Percentiles rank a stretch among this genome's conserved stretches.
Evolutionary conservation across 2,797 vertebrate genomes (phyloP).

Genomic region (Silurus aristotelis): DNA sequence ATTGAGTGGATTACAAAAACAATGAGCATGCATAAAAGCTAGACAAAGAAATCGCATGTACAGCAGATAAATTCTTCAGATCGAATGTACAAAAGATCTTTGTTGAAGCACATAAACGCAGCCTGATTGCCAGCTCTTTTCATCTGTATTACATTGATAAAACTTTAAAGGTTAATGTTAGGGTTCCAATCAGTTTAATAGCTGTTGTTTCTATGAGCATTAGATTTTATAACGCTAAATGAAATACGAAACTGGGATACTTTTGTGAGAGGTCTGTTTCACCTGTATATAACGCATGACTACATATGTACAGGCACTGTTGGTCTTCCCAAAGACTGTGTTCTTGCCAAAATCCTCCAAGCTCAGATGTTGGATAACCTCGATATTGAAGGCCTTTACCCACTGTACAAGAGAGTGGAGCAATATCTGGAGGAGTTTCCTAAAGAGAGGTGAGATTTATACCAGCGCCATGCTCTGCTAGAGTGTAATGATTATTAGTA

Average conservation of each 20-base stretch:
- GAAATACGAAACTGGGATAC: neutral
- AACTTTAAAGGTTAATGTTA: neutral
- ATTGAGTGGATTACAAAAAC: neutral
- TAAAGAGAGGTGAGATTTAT: slow-evolving; percentile 82
- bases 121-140: neutral
- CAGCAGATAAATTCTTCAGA: neutral
- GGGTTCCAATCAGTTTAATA: neutral
- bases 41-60: neutral
- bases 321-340: slow-evolving; percentile 85
- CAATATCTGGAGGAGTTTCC: slow-evolving; percentile 90
- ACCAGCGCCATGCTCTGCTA: neutral
- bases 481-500: neutral
- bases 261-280: neutral
- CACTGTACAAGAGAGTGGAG: slow-evolving; percentile 87
- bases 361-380: slow-evolving; percentile 94
- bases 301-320: slow-evolving; percentile 78
- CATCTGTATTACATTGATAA: neutral
- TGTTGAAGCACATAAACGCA: neutral
- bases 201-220: neutral
- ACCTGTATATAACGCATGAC: neutral
- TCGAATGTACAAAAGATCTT: neutral
- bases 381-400: slow-evolving; percentile 93
- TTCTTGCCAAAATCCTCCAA: slow-evolving; percentile 89
- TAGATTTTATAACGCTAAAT: neutral
- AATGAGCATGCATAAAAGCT: neutral